Evolutionary conservation across 2,113 vertebrate genomes (phyloP), one percentile per base, ranked within the genome.

Genomic region (Rhodinocichla rosea): DNA sequence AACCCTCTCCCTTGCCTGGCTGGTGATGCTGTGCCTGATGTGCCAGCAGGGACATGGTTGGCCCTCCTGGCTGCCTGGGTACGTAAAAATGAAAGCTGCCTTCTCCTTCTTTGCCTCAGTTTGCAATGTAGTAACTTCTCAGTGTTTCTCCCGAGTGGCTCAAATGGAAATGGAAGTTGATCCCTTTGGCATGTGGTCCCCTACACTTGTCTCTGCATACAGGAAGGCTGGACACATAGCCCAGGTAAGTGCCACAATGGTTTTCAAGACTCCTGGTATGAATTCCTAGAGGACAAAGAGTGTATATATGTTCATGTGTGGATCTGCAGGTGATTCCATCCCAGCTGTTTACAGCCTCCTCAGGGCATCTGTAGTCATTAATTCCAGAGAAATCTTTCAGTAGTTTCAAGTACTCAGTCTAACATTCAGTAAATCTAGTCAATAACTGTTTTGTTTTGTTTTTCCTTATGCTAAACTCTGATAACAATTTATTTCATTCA

Each of bases 261-360:
- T 71, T 71, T 80, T 33, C n/a, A 22, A 68, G 47, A 24, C 15
- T 45, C 15, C 33, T 59, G 32, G 1, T 85, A 22, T 63, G 69
- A 53, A 67, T 83, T 70, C 30, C 28, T 27, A 26, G 28, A 24
- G 18, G 69, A 52, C 19, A 60, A 33, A 57, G 56, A 24, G 5
- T 45, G 32, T 5, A 1, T 35, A 6, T 42, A 15, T 39, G 32
- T 50, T 45, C 0, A 0, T 23, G 7, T 20, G 7, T 15, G 27
- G 47, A 71, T 33, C 44, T 86, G 44, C 57, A 64, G 49, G 33
- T 79, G 71, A 23, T 53, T 83, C 23, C 39, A 52, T 57, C 35
- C 49, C 70, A 71, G 35, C 16, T 82, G 11, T 39, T 84, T 75
- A 45, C 52, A 87, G 70, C 57, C 44, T 86, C 27, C 55, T 86